Base-by-base conservation (phyloP, 2,888 invertebrate species). In the Phyto melanocephala region DNA sequence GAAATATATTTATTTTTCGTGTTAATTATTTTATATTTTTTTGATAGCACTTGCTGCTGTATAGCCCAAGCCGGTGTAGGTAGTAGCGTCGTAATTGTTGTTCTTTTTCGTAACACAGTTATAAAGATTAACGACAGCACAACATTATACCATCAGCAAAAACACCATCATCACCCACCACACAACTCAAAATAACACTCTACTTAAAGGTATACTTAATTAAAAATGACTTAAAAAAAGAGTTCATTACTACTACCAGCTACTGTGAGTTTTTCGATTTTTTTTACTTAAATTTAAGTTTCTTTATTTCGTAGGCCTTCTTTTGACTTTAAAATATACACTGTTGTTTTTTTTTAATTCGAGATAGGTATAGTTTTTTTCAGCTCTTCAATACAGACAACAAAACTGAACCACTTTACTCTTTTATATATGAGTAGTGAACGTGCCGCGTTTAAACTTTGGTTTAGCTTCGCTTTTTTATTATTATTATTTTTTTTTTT, bases 161-260 rank as follows among this genome's bases (percentile, higher is more conserved):
- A 67, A 65, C 20, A 22, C 20, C 47, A 47, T 8, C 17, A 47
- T n/a, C 47, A 47, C 54, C 56, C 62, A 77, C 58, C 80, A 71
- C 75, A 80, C 82, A 77, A 72, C 78, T 84, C 79, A 68, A 81
- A 75, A 79, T 75, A 74, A 68, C 78, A 82, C 75, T 82, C 75
- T 75, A 79, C 75, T 75, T 82, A 79, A 78, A 75, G 85, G 84
- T n/a, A n/a, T 86, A 87, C 87, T 87, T 89, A 89, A 89, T 89
- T 89, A 89, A 89, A 89, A 88, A 86, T 88, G 89, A 87, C 89
- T 88, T 88, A 88, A 89, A 68, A n/a, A 82, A 86, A 87, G 88
- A 86, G 88, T 89, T 88, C 87, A 88, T 89, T 89, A 89, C 88
- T 86, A 86, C 78, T 84, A 86, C 71, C 68, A 81, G 89, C 89